Evolutionary conservation across 2,888 invertebrate genomes (phyloP), one percentile per base, ranked within the genome.

Genomic region (Cephus rjabovi): DNA sequence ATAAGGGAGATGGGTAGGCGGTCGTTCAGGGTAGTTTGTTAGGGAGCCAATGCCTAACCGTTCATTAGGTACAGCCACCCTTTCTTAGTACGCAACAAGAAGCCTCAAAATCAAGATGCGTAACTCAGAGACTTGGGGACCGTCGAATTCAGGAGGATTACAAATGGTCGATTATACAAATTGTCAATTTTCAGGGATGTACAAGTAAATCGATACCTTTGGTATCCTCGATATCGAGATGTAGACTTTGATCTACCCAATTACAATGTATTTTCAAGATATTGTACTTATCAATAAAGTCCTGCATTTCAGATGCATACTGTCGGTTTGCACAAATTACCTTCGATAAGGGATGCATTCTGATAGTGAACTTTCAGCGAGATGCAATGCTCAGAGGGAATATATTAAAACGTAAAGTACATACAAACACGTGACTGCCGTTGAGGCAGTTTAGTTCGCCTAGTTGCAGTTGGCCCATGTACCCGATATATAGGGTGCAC

Each of bases 381-480:
- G 81, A 82, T 83, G 82, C 87, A 87, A 86, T 82, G 82, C 83
- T 85, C 83, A 85, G 84, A 87, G 85, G 83, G 87, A 87, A 88
- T 88, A 86, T 83, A 88, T 88, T 87, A 86, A 88, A 86, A 84
- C 83, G 84, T 86, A 84, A 84, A 85, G 84, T 84, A 82, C 83
- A 85, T 23, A 56, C 83, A 83, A 84, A 84, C 84, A 87, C 81
- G 82, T 81, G 84, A 85, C 85, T 83, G 84, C 85, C 84, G 84
- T 85, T 83, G 84, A 81, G 83, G 81, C 81, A 85, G 85, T 85
- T 85, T 86, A 81, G 84, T 84, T 83, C 86, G 85, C 83, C 82
- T 84, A 84, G 87, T 86, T 86, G 86, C 86, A 86, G 84, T 84
- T 84, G 74, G 83, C 79, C 80, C 81, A 82, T 83, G 83, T 85